Base-by-base conservation (phyloP, 2,888 invertebrate genomes). In the Colletes collaris region DNA sequence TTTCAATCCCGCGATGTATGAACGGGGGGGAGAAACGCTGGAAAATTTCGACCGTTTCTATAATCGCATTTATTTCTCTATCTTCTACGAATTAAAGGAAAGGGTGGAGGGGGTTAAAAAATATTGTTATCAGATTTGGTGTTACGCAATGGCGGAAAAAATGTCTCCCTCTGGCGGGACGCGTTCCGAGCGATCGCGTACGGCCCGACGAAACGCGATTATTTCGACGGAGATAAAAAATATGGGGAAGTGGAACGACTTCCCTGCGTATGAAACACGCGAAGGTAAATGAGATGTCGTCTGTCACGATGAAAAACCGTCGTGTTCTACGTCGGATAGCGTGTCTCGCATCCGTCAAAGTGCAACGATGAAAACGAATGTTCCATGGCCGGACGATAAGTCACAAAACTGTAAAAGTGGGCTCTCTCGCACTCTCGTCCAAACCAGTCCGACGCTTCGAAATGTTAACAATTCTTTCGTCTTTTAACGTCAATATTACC, bases 341-440 rank as follows among this genome's bases (percentile, higher is more conserved):
- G 77, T 81, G 77, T 82, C 65, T 76, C 85, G 60, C 76, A 79
- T 79, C 71, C 82, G 79, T 84, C 85, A 84, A 84, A 82, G 75
- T 68, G 73, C 71, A 49, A 27, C 74, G 60, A 79, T 85, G 74
- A 60, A 82, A 85, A 84, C 75, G 64, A 79, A 84, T 84, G 77
- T 53, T 71, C 56, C 63, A 46, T 46, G 56, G 50, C 58, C 13
- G 63, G 60, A 44, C 76, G 59, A 74, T 77, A 77, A 63, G 63
- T 68, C 78, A 65, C 58, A 11, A 46, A 68, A 64, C 74, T 16
- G 19, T 37, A 35, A 55, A 68, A 64, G 37, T 58, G 40, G 46
- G 55, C 46, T 40, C 16, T 16, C 16, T 16, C 35, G 44, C 19
- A 53, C 66, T 19, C 10, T 40, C 46, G 44, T 19, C 44, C 7